A percentile compares a stretch with the other conserved stretches of the same genome.
phyloP scores from a whole-genome alignment of 2,113 vertebrate genomes.

The Rhinopithecus roxellana region DNA sequence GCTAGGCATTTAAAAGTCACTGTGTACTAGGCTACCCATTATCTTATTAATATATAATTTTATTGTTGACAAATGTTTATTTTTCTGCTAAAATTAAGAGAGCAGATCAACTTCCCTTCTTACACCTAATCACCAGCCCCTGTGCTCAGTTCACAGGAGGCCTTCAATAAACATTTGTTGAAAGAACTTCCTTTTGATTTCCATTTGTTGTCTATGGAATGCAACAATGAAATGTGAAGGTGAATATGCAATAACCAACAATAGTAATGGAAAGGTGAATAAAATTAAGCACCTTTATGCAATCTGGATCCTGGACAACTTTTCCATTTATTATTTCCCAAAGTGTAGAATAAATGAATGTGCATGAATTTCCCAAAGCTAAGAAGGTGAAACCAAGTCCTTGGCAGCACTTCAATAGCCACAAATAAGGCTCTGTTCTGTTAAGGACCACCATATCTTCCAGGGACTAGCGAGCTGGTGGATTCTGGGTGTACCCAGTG shows the following conservation, averaged over 20 bases:
- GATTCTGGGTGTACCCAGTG: neutral
- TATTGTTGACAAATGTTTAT: neutral
- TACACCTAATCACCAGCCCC: too few species aligned
- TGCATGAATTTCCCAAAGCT: neutral
- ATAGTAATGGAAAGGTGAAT: neutral
- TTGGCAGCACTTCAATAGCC: neutral
- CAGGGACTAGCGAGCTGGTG: neutral
- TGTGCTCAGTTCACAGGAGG: neutral
- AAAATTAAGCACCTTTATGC: neutral
- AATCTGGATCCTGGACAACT: neutral
- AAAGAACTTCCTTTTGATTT: slow-evolving; percentile 19
- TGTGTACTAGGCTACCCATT: neutral
- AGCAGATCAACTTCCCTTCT: neutral
- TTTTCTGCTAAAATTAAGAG: slow-evolving; percentile 19
- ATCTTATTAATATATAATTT: slow-evolving; percentile 33
- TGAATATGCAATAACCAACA: neutral
- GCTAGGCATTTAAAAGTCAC: slow-evolving; percentile 63
- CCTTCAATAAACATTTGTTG: neutral
- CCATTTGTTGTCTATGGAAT: neutral
- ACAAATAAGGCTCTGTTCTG: neutral
- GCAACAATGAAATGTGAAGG: neutral
- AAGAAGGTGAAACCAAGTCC: slow-evolving; percentile 14
- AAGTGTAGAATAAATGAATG: slow-evolving; percentile 26
- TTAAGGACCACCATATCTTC: neutral
- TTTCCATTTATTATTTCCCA: slow-evolving; percentile 42